Evolutionary conservation across 2,113 vertebrate species (phyloP).

Genomic region (Rhizomys pruinosus): DNA sequence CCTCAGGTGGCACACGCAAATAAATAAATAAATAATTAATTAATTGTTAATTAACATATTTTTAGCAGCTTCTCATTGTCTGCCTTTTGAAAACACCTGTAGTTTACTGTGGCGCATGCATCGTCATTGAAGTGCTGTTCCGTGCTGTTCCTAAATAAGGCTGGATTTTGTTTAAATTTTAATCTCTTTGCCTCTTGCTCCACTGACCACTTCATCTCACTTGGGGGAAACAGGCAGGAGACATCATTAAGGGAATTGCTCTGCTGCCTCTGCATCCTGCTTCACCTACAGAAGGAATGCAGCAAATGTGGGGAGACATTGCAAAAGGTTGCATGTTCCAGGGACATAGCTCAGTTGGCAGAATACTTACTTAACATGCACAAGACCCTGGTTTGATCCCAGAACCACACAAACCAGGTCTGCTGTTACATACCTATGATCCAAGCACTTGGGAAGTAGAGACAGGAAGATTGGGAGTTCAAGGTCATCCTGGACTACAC

Average conservation of each 20-base stretch:
- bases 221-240: neutral
- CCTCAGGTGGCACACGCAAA: too few relatives aligned
- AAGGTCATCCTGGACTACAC: neutral
- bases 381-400: neutral
- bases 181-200: neutral
- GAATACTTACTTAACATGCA: neutral
- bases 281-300: neutral
- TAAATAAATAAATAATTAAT: too few relatives aligned
- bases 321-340: accelerated
- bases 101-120: too few relatives aligned
- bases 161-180: neutral
- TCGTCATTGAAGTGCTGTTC: neutral
- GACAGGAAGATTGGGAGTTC: neutral
- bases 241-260: accelerated
- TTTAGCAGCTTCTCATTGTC: neutral
- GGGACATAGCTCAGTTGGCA: neutral
- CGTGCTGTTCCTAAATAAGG: neutral
- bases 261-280: neutral
- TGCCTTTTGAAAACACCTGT: neutral
- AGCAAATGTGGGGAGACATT: accelerated
- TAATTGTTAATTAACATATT: neutral
- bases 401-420: neutral
- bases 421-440: neutral
- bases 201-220: accelerated
- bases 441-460: neutral